Evolutionary conservation across 2,888 invertebrate genomes (phyloP), one percentile per base, ranked within the genome.

Genomic region (Diarsia mendica): DNA sequence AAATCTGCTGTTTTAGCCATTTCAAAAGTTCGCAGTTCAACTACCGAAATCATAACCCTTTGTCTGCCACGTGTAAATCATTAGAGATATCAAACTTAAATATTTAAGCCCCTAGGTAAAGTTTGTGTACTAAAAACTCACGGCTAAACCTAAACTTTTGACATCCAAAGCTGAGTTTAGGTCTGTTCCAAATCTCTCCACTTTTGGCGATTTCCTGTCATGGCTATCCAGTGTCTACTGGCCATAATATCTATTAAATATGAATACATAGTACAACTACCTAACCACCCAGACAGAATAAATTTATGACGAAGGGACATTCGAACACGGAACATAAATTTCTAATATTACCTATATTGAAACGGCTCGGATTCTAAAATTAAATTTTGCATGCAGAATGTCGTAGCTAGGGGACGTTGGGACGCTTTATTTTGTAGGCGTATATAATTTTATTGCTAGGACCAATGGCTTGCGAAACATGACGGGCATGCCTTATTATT

Each of bases 301-400:
- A 93, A 94, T 95, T 95, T 93, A 95, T 90, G 90, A 87, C 89
- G 80, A 85, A 91, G 93, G 94, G 93, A 92, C 92, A 91, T 84
- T 94, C 93, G 91, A 95, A 94, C 93, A 94, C 92, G 95, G 94
- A 88, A 94, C 94, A 95, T 95, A 95, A 95, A 95, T 95, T 95
- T 92, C 91, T 91, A 93, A 95, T 94, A 95, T 95, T 95, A 94
- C 96, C 96, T 96, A 96, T 96, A 96, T 95, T 95, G 96, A 92
- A 95, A 93, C 93, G 94, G 91, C 91, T 91, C 89, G 94, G 94
- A 95, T 95, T 95, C 93, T 95, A 95, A 96, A 96, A 96, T 96
- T 96, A 93, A 96, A 95, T 95, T 96, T 94, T 94, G 96, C 95
- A 96, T 96, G 96, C 96, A 94, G 94, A 96, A 96, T 95, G 92